These are phyloP conservation scores for Aphis gossypii DNA, from an alignment of 1,140 invertebrate species.

Conservation along the genomic window DNA sequence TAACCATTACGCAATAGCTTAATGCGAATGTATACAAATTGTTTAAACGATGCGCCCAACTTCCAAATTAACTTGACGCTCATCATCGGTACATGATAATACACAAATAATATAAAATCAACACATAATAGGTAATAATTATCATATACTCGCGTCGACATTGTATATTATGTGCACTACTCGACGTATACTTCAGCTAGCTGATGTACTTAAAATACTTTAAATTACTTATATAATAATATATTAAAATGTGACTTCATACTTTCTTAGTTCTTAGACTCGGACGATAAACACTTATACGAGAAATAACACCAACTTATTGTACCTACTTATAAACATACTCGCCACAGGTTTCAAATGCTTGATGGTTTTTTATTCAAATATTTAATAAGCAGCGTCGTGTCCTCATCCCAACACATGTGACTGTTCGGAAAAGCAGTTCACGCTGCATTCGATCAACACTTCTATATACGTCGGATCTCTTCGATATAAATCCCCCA, in stretches of 20 bases:
- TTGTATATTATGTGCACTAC: not conserved
- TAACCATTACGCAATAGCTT: not conserved
- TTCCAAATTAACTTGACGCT: not conserved
- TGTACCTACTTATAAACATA: not conserved
- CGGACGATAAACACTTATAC: not conserved
- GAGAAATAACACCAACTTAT: slow-evolving; percentile 15
- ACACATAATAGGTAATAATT: not conserved
- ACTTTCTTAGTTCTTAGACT: not conserved
- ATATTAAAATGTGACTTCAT: not conserved
- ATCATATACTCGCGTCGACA: not conserved
- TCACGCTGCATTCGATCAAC: slow-evolving; percentile 13
- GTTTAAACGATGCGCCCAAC: not conserved
- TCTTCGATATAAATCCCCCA: slow-evolving; percentile 5
- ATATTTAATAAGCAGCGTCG: slow-evolving; percentile 47
- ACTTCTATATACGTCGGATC: not conserved
- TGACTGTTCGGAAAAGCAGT: not conserved
- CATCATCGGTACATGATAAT: not conserved
- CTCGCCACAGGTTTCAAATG: not conserved
- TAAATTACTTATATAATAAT: not conserved
- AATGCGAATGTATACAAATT: too few species aligned
- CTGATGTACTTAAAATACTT: not conserved
- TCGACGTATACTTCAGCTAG: not conserved
- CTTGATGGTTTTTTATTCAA: slow-evolving; percentile 43
- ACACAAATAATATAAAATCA: not conserved
- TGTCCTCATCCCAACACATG: slow-evolving; percentile 19